Evolutionary conservation across 2,888 invertebrate species (phyloP), one percentile per base, ranked within the genome.

Genomic region (Vandiemenella viatica): DNA sequence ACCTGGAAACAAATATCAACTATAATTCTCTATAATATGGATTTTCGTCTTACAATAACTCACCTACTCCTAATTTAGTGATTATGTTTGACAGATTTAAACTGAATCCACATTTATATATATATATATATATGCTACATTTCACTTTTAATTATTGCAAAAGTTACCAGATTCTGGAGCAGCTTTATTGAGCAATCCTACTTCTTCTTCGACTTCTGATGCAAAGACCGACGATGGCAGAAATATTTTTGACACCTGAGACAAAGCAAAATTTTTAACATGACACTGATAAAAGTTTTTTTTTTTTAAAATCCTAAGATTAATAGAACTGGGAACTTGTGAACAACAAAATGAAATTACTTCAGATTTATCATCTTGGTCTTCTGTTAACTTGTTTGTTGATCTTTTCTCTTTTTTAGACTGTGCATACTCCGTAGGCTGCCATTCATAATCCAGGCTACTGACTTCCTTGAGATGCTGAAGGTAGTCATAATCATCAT

Each of bases 401-500:
- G 32, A 13, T 32, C n/a, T 32, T 32, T 32, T 32, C 32, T 32
- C 3, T 32, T 32, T 32, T n/a, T 4, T 32, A 2, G n/a, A 4
- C 10, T 3, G 2, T 32, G 32, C 13, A 32, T 10, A 13, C 21
- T 43, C 50, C 4, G 40, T 46, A 18, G 55, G 57, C 4, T 62
- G 58, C 64, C 65, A 57, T 55, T 57, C 58, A 22, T 55, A 56
- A 21, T 53, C 53, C 5, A 61, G 60, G 3, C 60, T 59, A 37
- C 60, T 58, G 1, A 57, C 58, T 53, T 81, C 80, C 2, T 19
- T 42, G 49, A 97, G 72, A 73, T 97, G 93, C 65, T 96, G 89
- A 55, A 96, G 67, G 62, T 97, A 97, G 64, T 97, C 81, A 65
- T 92, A 95, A 58, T 93, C 90, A 67, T 97, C 95, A 59, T 95